Conservation (phyloP, 2,888 invertebrate species). For the Seira sanloemensis region DNA sequence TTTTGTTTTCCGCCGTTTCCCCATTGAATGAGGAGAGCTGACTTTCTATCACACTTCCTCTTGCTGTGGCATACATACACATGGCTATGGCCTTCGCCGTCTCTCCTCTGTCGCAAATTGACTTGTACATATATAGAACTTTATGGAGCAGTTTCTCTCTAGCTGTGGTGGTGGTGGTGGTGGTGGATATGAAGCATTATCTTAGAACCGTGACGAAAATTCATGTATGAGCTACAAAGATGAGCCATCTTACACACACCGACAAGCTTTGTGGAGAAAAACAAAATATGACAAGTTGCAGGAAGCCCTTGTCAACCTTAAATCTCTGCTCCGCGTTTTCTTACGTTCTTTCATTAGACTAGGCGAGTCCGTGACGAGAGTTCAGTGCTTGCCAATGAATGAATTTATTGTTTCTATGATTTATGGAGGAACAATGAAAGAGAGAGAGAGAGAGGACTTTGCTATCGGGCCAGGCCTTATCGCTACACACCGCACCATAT, state of each 20-base stretch:
- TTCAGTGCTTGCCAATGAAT: neutral
- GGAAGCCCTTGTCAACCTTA: conserved; percentile 66
- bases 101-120: conserved; percentile 46
- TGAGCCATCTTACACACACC: neutral
- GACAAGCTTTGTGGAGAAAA: conserved; percentile 21
- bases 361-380: neutral
- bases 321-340: conserved; percentile 57
- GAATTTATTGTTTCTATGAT: conserved; percentile 1
- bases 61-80: neutral
- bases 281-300: conserved; percentile 65
- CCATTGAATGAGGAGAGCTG: conserved; percentile 11
- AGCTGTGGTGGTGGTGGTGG: conserved; percentile 21
- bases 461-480: no score
- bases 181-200: conserved; percentile 47
- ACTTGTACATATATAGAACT: conserved; percentile 43
- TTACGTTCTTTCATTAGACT: conserved; percentile 55
- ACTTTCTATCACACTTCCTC: conserved; percentile 55
- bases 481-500: no score
- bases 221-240: conserved; percentile 7
- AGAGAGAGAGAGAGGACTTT: no score
- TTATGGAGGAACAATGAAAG: neutral
- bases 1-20: conserved; percentile 48
- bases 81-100: no score
- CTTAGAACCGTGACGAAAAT: conserved; percentile 36
- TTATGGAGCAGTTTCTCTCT: conserved; percentile 24